These are phyloP conservation scores for Onthophagus sagittarius DNA, from an alignment of 2,888 invertebrate genomes.

Conservation along the genomic window DNA sequence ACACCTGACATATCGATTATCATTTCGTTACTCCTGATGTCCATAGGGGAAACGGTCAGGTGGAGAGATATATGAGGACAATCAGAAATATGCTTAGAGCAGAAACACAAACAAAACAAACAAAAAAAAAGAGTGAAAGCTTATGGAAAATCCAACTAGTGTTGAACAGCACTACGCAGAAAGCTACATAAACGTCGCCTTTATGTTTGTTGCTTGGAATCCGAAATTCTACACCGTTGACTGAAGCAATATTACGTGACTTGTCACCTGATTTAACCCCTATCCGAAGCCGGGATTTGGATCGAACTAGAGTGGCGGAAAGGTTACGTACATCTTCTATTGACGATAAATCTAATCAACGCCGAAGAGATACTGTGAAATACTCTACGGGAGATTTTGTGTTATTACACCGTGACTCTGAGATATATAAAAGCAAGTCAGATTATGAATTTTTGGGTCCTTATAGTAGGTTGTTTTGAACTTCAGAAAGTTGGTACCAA, in stretches of 20 bases:
- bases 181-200: slow-evolving; percentile 22
- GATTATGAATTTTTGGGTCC: slow-evolving; percentile 1
- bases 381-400: slow-evolving; percentile 28
- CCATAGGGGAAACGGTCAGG: slow-evolving; percentile 21
- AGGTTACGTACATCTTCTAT: background rate
- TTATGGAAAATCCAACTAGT: slow-evolving; percentile 28
- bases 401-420: slow-evolving; percentile 28
- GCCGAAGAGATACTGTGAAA: slow-evolving; percentile 23
- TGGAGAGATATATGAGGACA: slow-evolving; percentile 29
- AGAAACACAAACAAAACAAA: slow-evolving; percentile 16
- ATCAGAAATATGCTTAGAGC: slow-evolving; percentile 28
- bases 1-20: slow-evolving; percentile 13
- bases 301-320: background rate
- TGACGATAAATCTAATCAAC: slow-evolving; percentile 9
- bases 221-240: slow-evolving; percentile 12
- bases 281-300: slow-evolving; percentile 5
- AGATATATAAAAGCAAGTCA: slow-evolving; percentile 28
- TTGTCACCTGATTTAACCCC: slow-evolving; percentile 18
- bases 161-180: slow-evolving; percentile 25
- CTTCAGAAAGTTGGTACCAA: background rate
- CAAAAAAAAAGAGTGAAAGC: slow-evolving; percentile 22
- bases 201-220: slow-evolving; percentile 20
- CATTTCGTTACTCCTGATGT: slow-evolving; percentile 27
- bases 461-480: background rate
- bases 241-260: slow-evolving; percentile 13